Evolutionary conservation across 1,140 invertebrate species (phyloP).

Genomic region (Halesus radiatus): DNA sequence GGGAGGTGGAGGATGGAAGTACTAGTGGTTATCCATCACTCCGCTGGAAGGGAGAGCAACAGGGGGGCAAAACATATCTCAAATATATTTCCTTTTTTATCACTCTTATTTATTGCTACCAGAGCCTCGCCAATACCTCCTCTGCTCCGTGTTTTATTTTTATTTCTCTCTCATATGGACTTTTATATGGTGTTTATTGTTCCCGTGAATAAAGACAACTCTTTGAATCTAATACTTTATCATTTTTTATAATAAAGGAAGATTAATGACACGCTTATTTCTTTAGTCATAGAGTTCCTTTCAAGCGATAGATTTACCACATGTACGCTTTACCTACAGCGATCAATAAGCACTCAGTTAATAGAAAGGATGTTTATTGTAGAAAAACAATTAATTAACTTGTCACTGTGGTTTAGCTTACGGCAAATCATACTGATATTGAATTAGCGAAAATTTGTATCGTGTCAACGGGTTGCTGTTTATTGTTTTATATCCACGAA

Average conservation of each 20-base stretch:
- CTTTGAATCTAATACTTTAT: slow-evolving; percentile 39
- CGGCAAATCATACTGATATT: no score
- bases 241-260: slow-evolving; percentile 13
- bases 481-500: no score
- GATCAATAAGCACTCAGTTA: background rate
- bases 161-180: slow-evolving; percentile 35
- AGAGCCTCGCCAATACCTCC: slow-evolving; percentile 34
- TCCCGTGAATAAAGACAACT: slow-evolving; percentile 39
- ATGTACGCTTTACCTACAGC: background rate
- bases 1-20: no score
- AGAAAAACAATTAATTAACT: no score
- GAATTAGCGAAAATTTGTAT: no score
- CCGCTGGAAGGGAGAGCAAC: slow-evolving; percentile 46
- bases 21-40: slow-evolving; percentile 47
- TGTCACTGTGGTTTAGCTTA: no score
- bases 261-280: slow-evolving; percentile 32
- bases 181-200: slow-evolving; percentile 43
- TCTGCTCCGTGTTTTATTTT: slow-evolving; percentile 28
- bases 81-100: slow-evolving; percentile 50
- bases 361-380: no score
- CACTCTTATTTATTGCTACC: slow-evolving; percentile 49
- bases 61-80: slow-evolving; percentile 41
- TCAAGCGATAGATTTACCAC: no score
- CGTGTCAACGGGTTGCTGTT: no score
- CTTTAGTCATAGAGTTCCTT: background rate